Base-by-base conservation (phyloP, 2,888 invertebrate genomes). In the Aporophyla lueneburgensis region DNA sequence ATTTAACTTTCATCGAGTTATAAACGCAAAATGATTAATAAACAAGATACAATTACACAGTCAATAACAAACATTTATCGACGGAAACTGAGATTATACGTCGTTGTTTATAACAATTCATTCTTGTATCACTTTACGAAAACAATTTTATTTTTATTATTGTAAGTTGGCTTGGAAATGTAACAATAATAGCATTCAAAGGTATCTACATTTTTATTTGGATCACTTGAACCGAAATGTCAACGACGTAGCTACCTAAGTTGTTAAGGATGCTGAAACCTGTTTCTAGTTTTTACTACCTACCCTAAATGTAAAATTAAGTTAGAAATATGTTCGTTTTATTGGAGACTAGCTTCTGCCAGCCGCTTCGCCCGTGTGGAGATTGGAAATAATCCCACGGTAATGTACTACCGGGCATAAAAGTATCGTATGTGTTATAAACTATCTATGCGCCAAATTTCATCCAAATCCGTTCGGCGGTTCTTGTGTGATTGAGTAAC, bases 51-150 rank as follows among this genome's bases (percentile, higher is more conserved):
- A 72, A 83, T 89, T 86, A 89, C 87, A 88, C 86, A 86, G 86
- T 88, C 86, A 88, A 89, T 87, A 88, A 90, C 76, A 89, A 88
- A 87, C 71, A 83, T 76, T 81, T 87, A 88, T 76, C 75, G 76
- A 69, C 82, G 81, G 84, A 86, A 87, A 80, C 84, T 81, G 78
- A 81, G 84, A 84, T 80, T 65, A 73, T 56, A 56, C 56, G 46
- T 83, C 73, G 83, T 79, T 83, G 77, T 85, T 87, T 80, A 80
- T 75, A 87, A 78, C 75, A 82, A 74, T 76, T 74, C 59, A 77
- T 80, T 78, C 65, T 81, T 80, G 85, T 80, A 62, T 86, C 80
- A 51, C 24, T 80, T 85, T 85, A 85, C 81, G 78, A 80, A 81
- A 87, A 81, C 80, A 81, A 66, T 81, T 78, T 68, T 59, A 71